Evolutionary conservation across 1,140 invertebrate species (phyloP), one percentile per base, ranked within the genome.

Genomic region (Pseudomyrmex cubaensis): DNA sequence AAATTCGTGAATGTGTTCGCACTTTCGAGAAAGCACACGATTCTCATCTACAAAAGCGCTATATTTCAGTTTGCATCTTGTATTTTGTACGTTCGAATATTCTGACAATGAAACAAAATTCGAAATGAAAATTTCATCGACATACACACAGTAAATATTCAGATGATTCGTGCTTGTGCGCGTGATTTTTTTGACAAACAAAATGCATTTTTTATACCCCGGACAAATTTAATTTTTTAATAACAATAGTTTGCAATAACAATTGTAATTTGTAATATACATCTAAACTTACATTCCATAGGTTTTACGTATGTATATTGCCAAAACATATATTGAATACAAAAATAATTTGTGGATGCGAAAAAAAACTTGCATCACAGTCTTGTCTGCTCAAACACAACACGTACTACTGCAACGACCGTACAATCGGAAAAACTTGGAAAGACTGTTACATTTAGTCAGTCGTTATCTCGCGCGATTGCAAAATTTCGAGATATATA

Each of bases 211-310:
- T 12, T 50, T 2, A 15, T 1, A 4, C 56, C 2, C 13, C 25
- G 25, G 13, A 63, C 8, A 17, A 62, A 75, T 15, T 8, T 9
- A 57, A 1, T 61, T 61, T 15, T 61, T 61, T 15, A 25, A 48
- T 13, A 1, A 67, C 15, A 15, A 2, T 20, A 25, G n/a, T 15
- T 75, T 8, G 0, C 0, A 20, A 20, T 20, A 20, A 20, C 46
- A 15, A 56, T 22, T 48, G 76, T n/a, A n/a, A n/a, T 35, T 67
- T n/a, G n/a, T 13, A 44, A 59, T n/a, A 44, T n/a, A 50, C n/a
- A 62, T 80, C 17, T 80, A 56, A 61, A 46, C 20, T 2, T 15
- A 13, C 9, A 22, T 52, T 61, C 20, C 20, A 66, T 82, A 25
- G 3, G 25, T 62, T 17, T 35, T 12, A 25, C 25, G 25, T 25